A percentile compares a stretch with the other conserved stretches of the same genome.
Evolutionary conservation across 2,797 vertebrate genomes (phyloP).

Genomic region (Coendou prehensilis): DNA sequence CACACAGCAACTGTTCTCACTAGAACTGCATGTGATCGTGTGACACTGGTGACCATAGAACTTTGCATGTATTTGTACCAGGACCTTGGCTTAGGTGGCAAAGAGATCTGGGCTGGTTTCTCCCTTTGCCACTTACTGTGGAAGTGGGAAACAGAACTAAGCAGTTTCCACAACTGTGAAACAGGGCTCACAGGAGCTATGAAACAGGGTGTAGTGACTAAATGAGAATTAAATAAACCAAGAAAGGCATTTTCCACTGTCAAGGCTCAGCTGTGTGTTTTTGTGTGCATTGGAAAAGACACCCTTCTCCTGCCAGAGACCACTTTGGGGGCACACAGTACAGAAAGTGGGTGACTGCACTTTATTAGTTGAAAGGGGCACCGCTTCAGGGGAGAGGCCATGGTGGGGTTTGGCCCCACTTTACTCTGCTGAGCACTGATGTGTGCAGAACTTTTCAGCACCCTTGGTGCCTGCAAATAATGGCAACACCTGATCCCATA

Average conservation of each 20-base stretch:
- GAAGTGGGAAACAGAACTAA: background rate
- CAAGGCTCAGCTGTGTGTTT: background rate
- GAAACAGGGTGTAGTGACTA: background rate
- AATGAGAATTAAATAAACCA: background rate
- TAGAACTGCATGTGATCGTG: background rate
- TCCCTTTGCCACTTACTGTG: background rate
- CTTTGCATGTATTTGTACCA: background rate
- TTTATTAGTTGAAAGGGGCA: background rate
- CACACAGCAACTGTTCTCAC: rapidly evolving
- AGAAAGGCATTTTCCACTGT: background rate
- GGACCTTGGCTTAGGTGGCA: background rate
- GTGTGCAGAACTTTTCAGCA: background rate
- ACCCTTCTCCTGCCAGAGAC: background rate
- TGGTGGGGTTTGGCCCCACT: background rate
- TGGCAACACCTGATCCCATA: background rate
- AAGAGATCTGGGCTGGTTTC: background rate
- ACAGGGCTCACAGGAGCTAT: background rate
- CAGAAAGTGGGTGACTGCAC: background rate
- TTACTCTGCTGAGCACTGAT: background rate
- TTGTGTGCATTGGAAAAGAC: background rate
- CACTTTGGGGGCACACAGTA: background rate
- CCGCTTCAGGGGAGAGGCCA: background rate
- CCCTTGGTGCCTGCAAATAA: background rate
- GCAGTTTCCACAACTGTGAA: background rate
- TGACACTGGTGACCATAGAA: background rate